Evolutionary conservation across 1,140 invertebrate genomes (phyloP).

Genomic region (Lordiphosa stackelbergi): DNA sequence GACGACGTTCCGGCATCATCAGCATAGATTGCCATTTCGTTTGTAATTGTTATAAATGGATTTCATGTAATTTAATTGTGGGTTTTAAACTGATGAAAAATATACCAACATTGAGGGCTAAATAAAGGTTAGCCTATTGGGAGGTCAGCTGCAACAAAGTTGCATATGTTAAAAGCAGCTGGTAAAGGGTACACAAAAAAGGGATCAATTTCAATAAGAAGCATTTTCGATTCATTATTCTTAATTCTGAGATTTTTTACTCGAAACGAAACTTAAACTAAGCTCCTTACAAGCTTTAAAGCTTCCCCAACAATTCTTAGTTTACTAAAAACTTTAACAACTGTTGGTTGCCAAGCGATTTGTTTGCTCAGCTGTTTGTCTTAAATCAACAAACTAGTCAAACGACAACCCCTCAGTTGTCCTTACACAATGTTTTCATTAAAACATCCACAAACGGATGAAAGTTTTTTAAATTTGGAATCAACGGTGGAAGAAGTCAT

Average conservation of each 20-base stretch:
- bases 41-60: slow-evolving; percentile 73
- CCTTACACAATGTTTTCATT: slow-evolving; percentile 45
- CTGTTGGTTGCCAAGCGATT: slow-evolving; percentile 10
- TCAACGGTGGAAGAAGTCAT: slow-evolving; percentile 70
- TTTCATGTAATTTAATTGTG: slow-evolving; percentile 73
- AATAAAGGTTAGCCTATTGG: slow-evolving; percentile 7
- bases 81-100: slow-evolving; percentile 71
- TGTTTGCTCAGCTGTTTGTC: slow-evolving; percentile 24
- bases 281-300: no score
- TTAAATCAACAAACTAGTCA: slow-evolving; percentile 10
- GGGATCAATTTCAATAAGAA: not conserved
- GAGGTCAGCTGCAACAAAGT: slow-evolving; percentile 4
- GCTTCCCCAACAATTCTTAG: not conserved
- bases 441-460: slow-evolving; percentile 57
- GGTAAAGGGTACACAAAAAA: no score
- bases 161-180: slow-evolving; percentile 3
- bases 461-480: slow-evolving; percentile 56
- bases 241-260: no score
- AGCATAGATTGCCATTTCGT: slow-evolving; percentile 72
- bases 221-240: no score
- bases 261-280: no score
- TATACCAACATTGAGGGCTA: slow-evolving; percentile 49
- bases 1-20: slow-evolving; percentile 66
- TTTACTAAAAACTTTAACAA: no score
- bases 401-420: slow-evolving; percentile 18